Base-by-base conservation (phyloP, 2,888 invertebrate genomes). In the Drosophila multiciliata region DNA sequence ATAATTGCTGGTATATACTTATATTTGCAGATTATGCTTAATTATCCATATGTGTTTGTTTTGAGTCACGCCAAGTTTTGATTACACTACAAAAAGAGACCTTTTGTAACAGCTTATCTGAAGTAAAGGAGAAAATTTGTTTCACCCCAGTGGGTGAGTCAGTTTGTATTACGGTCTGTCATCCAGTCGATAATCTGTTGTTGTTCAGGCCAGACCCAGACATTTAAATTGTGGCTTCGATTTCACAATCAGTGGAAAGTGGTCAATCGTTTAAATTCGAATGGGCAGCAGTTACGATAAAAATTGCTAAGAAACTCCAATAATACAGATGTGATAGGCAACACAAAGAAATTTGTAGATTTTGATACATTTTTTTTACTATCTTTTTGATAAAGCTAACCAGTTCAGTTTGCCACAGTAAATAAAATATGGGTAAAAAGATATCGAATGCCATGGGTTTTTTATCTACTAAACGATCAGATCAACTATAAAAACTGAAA, bases 221-320 rank as follows among this genome's bases (percentile, higher is more conserved):
- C 36, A 52, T 49, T 59, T 36, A 32, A 78, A 66, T 36, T 15
- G 54, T 66, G 23, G 50, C 66, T 53, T 55, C 38, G 63, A 90
- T 86, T 86, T 86, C 90, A 82, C 90, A 86, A 86, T 90, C 62
- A 58, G 50, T 77, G 80, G 75, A 87, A 90, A 90, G 79, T 60
- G 57, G 65, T 49, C 73, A 71, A 70, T 40, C 55, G 59, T 66
- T 82, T 66, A 35, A 64, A 64, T 57, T 55, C 52, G 65, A 55
- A 72, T 77, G 52, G 77, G 77, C n/a, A 60, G 26, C 32, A 15
- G 32, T 45, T 62, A 32, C 66, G 45, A 54, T 50, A 33, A 75
- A 79, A 74, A 75, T 62, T 17, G 55, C 40, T 38, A 40, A 26
- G 20, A 53, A 60, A 49, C 23, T 12, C 15, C 12, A 15, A 58